A percentile compares a stretch with the other conserved stretches of the same genome.
These are phyloP conservation scores for Terrapene triunguis DNA, from an alignment of 2,113 vertebrate genomes.

Conservation along the genomic window DNA sequence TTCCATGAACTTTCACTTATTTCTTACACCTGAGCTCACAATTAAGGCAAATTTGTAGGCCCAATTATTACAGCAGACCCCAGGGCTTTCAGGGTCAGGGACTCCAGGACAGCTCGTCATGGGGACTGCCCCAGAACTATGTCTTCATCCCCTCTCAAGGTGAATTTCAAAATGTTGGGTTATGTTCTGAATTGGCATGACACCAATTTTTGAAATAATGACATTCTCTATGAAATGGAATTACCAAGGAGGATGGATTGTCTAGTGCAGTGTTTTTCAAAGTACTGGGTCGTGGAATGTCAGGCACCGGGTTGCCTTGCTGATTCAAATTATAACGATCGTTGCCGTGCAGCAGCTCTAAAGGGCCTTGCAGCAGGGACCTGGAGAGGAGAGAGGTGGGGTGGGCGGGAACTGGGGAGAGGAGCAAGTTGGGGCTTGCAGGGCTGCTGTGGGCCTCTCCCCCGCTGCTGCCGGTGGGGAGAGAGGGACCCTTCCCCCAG, in stretches of 20 bases:
- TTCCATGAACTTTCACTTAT: background rate
- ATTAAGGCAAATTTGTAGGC: background rate
- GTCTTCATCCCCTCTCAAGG: background rate
- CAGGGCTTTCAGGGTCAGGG: accelerated
- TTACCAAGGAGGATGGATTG: background rate
- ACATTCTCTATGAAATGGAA: background rate
- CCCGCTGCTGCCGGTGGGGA: no score
- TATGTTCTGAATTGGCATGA: background rate
- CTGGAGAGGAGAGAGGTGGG: no score
- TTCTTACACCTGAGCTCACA: background rate
- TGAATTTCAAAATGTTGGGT: background rate
- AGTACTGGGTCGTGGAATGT: no score
- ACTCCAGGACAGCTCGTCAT: background rate
- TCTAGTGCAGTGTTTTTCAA: background rate
- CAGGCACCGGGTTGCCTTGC: no score
- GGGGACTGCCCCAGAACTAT: background rate
- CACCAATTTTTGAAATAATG: background rate
- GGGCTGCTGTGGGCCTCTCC: no score
- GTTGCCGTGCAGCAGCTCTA: no score
- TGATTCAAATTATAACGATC: no score
- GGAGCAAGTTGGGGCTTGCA: no score
- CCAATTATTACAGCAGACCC: background rate
- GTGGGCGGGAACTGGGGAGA: no score
- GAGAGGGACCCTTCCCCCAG: no score
- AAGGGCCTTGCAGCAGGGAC: no score